Evolutionary conservation across 2,113 vertebrate species (phyloP).

Genomic region (Argyrosomus japonicus): DNA sequence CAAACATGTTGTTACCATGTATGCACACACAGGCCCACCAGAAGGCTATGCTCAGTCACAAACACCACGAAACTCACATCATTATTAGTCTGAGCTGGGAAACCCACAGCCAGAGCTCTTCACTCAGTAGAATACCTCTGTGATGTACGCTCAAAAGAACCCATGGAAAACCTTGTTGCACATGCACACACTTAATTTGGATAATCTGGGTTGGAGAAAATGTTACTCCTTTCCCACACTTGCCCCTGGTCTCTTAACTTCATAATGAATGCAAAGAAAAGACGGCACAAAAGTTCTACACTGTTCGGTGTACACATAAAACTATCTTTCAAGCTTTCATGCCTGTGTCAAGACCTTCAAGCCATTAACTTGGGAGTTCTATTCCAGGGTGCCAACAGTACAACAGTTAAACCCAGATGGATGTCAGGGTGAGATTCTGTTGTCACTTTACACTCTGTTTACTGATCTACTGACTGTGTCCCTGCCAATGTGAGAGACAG

Average conservation of each 20-base stretch:
- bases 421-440: conserved; percentile 63
- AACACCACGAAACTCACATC: conserved; percentile 40
- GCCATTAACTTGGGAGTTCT: conserved; percentile 63
- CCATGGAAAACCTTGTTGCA: conserved; percentile 15
- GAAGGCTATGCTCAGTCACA: conserved; percentile 39
- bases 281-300: conserved; percentile 28
- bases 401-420: conserved; percentile 68
- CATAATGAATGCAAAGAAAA: conserved; percentile 31
- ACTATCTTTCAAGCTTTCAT: conserved; percentile 63
- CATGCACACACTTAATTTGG: conserved; percentile 16
- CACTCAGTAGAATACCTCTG: background rate
- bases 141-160: conserved; percentile 4
- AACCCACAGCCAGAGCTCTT: conserved; percentile 11
- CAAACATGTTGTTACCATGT: conserved; percentile 67
- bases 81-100: conserved; percentile 15
- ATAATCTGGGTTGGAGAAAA: conserved; percentile 46
- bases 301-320: conserved; percentile 49
- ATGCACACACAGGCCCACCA: conserved; percentile 46
- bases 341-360: conserved; percentile 58
- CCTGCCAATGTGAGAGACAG: conserved; percentile 46
- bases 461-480: conserved; percentile 37
- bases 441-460: conserved; percentile 65
- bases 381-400: conserved; percentile 65
- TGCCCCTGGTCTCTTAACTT: conserved; percentile 19
- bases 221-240: conserved; percentile 76